Base-by-base conservation (phyloP, 2,797 vertebrate species). In the Taeniopygia guttata region DNA sequence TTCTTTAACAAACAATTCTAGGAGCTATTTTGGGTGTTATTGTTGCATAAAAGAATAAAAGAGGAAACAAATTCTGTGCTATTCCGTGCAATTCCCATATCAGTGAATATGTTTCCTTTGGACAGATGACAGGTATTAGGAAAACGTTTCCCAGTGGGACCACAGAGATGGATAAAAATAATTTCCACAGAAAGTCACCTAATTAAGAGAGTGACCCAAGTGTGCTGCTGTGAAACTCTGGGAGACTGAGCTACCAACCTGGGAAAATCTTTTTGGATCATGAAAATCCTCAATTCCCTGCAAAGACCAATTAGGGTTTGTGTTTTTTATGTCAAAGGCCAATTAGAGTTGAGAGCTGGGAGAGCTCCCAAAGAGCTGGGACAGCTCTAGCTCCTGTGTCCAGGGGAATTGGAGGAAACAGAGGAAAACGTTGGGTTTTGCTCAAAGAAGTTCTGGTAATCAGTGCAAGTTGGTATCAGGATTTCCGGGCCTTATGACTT, bases 271-370 rank as follows among this genome's bases (percentile, higher is more conserved):
- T 8, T 32, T 21, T 30, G 45, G 60, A n/a, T 40, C 16, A 2
- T 46, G 23, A 40, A 70, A 70, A 56, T 21, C 62, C 26, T 32
- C 16, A 10, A 5, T 38, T 87, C 32, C 5, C 16, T 68, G 49
- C 30, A 46, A 56, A 64, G 3, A 16, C 9, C 10, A 21, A 21
- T 19, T 5, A 8, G 27, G 59, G 9, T 62, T 60, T 62, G 19
- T 13, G 19, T 5, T 42, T 18, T 60, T 11, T 30, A 30, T 62
- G 27, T 59, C 27, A 30, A 60, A 60, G 7, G 19, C 19, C 11
- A 7, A 0, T 2, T 30, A 42, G 10, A 4, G 1, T 1, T 60
- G 38, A 29, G 18, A 40, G 38, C 38, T 40, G 18, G 59, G 38
- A 30, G 59, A 60, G 27, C 26, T 60, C 38, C 36, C 59, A 46